Evolutionary conservation across 37 sponge, comb jelly and placozoan species (phyloP).

Genomic region (Eunapius fragilis): DNA sequence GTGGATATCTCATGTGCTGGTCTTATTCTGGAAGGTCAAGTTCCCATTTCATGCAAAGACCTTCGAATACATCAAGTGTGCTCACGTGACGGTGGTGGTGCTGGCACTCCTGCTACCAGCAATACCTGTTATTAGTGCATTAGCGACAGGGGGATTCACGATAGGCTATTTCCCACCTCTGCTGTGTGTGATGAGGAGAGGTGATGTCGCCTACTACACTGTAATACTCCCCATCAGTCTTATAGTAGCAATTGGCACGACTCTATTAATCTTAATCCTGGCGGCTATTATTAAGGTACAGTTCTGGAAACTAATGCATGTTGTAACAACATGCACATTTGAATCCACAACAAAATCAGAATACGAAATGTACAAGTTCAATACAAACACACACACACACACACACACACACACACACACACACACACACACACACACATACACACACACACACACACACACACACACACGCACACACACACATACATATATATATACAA

Average conservation of each 20-base stretch:
- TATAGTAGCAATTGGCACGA: slow-evolving; percentile 13
- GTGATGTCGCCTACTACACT: background rate
- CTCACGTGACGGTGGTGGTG: slow-evolving; percentile 15
- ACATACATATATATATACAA: background rate
- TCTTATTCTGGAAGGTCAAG: slow-evolving; percentile 14
- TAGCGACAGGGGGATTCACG: background rate
- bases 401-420: too few relatives aligned
- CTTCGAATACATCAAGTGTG: background rate
- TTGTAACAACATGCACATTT: too few relatives aligned
- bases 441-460: background rate
- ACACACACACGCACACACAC: background rate
- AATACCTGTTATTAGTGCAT: background rate
- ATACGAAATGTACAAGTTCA: background rate
- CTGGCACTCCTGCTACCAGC: slow-evolving; percentile 23
- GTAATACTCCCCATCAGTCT: slow-evolving; percentile 34
- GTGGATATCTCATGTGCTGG: slow-evolving; percentile 36
- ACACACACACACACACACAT: background rate
- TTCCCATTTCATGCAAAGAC: slow-evolving; percentile 27
- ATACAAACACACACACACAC: background rate
- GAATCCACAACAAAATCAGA: background rate
- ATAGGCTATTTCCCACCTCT: slow-evolving; percentile 19
- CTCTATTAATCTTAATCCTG: slow-evolving; percentile 36
- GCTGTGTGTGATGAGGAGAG: slow-evolving; percentile 7
- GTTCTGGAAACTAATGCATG: too few relatives aligned
- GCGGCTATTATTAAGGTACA: slow-evolving; percentile 6